Conservation (phyloP, 1,140 invertebrate species). For the Drosophila athabasca region DNA sequence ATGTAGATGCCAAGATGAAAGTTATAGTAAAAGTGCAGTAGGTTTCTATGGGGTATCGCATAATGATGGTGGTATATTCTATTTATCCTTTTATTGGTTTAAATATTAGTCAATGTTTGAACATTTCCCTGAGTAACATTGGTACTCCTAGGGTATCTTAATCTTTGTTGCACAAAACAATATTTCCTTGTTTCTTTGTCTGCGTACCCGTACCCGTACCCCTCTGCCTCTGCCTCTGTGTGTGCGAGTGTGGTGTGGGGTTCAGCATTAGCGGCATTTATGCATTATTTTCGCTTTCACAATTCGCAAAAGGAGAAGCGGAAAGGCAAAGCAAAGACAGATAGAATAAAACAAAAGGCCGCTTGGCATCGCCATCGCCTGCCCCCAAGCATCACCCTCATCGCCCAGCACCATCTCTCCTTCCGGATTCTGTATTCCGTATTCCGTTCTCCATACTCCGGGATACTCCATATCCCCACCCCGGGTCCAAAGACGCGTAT, state of each 20-base stretch:
- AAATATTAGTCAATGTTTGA: no score
- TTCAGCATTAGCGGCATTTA: slow-evolving; percentile 44
- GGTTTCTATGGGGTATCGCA: no score
- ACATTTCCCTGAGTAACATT: no score
- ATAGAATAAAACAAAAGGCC: slow-evolving; percentile 32
- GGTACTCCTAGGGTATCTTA: no score
- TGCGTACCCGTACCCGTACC: slow-evolving; percentile 3
- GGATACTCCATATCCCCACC: no score
- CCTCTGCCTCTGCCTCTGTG: slow-evolving; percentile 9
- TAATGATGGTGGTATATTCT: no score
- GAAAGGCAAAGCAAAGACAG: slow-evolving; percentile 18
- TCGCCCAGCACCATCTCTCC: slow-evolving; percentile 2
- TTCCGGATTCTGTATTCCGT: no score
- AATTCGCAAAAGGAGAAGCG: slow-evolving; percentile 15
- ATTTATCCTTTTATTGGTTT: no score
- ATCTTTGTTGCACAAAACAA: no score
- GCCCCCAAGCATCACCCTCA: neutral
- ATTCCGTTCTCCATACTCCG: no score
- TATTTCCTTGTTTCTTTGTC: neutral
- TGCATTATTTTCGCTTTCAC: slow-evolving; percentile 59
- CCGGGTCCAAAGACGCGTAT: neutral
- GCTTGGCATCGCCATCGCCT: neutral
- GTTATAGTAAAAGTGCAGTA: no score
- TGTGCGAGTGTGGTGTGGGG: neutral
- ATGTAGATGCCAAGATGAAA: no score